Evolutionary conservation across 2,888 invertebrate species (phyloP), one percentile per base, ranked within the genome.

Genomic region (Cheilosia pagana): DNA sequence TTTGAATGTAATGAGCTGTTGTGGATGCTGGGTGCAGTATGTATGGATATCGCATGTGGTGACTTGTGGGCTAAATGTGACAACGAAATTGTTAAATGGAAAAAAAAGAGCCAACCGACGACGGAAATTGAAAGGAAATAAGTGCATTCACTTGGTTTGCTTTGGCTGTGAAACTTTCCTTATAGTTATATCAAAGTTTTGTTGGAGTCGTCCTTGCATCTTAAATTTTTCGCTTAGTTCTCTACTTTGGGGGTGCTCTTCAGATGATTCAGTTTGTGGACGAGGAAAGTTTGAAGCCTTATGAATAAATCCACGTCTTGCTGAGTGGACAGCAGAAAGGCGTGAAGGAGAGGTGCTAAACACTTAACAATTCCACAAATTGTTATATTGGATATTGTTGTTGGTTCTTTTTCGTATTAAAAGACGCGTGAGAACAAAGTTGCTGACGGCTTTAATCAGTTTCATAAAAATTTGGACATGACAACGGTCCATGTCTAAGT

Each of bases 131-230:
- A 19, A 71, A 63, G 59, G 70, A 78, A 78, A 78, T 71, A 78
- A 78, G 63, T 63, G 77, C 62, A 78, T 78, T 63, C 62, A 57
- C 63, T 71, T 68, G 71, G 70, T 57, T 70, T 50, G 62, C 68
- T 48, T 19, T 28, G 57, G 62, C 70, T 48, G 7, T 28, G 63
- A 78, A 78, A 71, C 70, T 71, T 71, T 57, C 10, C 63, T 63
- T 35, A 63, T 78, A n/a, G n/a, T n/a, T n/a, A 71, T 71, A 71
- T 70, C 48, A 71, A 77, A 71, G 62, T 63, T 63, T 39, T 28
- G 14, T 45, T 67, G 12, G 39, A 3, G 50, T 43, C 12, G 35
- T 59, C 31, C 16, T 41, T 57, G 31, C 28, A 39, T 45, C 25
- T 67, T 65, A 6, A 10, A 16, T 19, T 57, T 41, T 28, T 52